These are phyloP conservation scores for Cryptosula pallasiana DNA, from an alignment of 2,888 invertebrate genomes.

Conservation along the genomic window DNA sequence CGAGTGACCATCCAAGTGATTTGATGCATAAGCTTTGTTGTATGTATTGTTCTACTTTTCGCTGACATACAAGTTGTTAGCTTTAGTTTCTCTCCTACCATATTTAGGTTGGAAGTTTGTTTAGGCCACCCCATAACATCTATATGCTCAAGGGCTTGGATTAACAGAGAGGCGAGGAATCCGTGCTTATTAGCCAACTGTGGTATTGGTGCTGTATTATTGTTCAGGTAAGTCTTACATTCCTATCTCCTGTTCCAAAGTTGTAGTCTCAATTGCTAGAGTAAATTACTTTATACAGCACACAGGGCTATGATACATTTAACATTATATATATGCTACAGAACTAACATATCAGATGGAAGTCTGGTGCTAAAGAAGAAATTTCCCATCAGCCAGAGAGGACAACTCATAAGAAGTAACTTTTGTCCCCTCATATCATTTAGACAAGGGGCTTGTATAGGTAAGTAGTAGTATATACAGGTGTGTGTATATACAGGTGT, in stretches of 20 bases:
- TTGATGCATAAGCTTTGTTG: too few relatives aligned
- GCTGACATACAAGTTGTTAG: too few relatives aligned
- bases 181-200: conserved; percentile 74
- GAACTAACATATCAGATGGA: conserved; percentile 66
- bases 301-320: too few relatives aligned
- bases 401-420: conserved; percentile 61
- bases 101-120: conserved; percentile 53
- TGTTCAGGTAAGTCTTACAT: conserved; percentile 63
- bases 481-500: too few relatives aligned
- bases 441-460: conserved; percentile 72
- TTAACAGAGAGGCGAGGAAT: conserved; percentile 68
- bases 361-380: conserved; percentile 63
- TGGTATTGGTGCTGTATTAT: conserved; percentile 67
- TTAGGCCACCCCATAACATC: conserved; percentile 67
- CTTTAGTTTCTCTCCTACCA: too few relatives aligned
- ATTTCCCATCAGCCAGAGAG: conserved; percentile 63
- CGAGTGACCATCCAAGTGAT: too few relatives aligned
- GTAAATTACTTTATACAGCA: too few relatives aligned
- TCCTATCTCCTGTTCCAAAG: too few relatives aligned
- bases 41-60: too few relatives aligned
- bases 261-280: too few relatives aligned
- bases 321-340: conserved; percentile 34
- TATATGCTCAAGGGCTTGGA: conserved; percentile 75
- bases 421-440: conserved; percentile 81
- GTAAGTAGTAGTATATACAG: too few relatives aligned